phyloP scores from a whole-genome alignment of 2,888 invertebrate species.

The Aleiodes alternator region DNA sequence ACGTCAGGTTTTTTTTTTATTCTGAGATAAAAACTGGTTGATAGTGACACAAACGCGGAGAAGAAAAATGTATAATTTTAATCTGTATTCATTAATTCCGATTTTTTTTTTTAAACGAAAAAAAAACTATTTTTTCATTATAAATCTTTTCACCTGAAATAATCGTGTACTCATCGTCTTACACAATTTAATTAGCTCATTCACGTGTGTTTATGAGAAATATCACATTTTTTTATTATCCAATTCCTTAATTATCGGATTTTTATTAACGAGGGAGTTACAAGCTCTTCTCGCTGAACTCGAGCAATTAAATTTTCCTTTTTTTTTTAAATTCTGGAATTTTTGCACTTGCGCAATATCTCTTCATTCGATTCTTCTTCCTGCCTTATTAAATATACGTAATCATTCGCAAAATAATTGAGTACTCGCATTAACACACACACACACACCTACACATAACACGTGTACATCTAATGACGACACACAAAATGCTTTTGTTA shows the following conservation, averaged over 20 bases:
- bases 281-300: not conserved
- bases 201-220: too few species aligned
- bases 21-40: slow-evolving; percentile 1
- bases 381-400: not conserved
- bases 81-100: too few species aligned
- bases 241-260: too few species aligned
- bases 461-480: slow-evolving; percentile 2
- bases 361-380: slow-evolving; percentile 10
- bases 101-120: too few species aligned
- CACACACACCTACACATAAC: not conserved
- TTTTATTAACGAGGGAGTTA: not conserved
- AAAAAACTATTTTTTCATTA: too few species aligned
- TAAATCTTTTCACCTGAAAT: too few species aligned
- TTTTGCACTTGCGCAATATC: not conserved
- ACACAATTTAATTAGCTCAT: too few species aligned
- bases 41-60: not conserved
- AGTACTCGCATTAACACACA: not conserved
- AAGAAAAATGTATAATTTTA: not conserved
- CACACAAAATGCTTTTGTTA: slow-evolving; percentile 26
- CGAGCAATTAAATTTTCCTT: slow-evolving; percentile 12
- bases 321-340: not conserved
- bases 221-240: too few species aligned
- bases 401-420: not conserved
- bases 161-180: too few species aligned
- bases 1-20: not conserved